Evolutionary conservation across 2,797 vertebrate genomes (phyloP).

Genomic region (Leptatherina wallacei): DNA sequence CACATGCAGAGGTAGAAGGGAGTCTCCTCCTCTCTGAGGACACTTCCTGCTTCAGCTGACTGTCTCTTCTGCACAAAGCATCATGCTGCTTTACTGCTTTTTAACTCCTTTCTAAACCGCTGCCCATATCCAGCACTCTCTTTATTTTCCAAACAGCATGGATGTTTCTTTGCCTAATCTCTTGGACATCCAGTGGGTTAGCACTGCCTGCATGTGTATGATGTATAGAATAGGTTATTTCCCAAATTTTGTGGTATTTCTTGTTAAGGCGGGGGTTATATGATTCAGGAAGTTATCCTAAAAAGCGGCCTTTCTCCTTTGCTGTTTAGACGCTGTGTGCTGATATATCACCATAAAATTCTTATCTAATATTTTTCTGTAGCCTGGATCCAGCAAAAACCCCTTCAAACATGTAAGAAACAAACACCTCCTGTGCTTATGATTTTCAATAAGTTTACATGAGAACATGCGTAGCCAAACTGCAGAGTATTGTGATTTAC

Average conservation of each 20-base stretch:
- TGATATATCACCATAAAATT: background rate
- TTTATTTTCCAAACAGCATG: background rate
- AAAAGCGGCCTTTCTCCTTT: background rate
- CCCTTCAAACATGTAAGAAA: background rate
- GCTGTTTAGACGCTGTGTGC: background rate
- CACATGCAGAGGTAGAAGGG: conserved; percentile 90
- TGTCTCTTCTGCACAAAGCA: conserved; percentile 16
- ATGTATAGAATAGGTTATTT: background rate
- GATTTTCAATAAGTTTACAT: no score
- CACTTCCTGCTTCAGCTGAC: conserved; percentile 44
- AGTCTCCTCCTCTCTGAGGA: conserved; percentile 24
- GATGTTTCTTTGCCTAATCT: conserved; percentile 5
- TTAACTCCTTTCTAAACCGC: conserved; percentile 18
- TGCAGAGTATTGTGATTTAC: no score
- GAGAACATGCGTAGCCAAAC: no score
- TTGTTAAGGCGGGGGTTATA: background rate
- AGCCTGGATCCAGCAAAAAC: conserved; percentile 5
- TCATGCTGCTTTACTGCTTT: conserved; percentile 26
- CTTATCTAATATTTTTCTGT: background rate
- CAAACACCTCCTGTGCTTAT: background rate
- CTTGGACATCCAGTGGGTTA: background rate
- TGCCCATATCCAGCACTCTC: conserved; percentile 1
- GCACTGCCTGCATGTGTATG: background rate
- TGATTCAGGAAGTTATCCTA: background rate
- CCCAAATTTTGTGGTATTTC: background rate